These are phyloP conservation scores for Vulpes vulpes DNA, from an alignment of 2,113 vertebrate genomes.

Conservation along the genomic window DNA sequence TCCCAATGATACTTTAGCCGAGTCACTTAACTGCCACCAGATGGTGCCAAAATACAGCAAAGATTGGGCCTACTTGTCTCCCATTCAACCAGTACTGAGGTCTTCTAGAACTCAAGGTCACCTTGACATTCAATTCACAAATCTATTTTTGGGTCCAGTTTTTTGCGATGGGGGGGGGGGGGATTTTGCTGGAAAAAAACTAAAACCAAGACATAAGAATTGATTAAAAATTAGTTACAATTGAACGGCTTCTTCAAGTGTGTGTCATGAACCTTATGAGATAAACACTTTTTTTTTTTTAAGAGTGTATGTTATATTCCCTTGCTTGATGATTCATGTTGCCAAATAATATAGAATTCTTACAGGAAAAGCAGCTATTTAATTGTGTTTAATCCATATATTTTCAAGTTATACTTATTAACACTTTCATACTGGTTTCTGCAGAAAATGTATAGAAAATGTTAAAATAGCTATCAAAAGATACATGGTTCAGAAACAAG, in stretches of 20 bases:
- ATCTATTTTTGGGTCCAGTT: not conserved
- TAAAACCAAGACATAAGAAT: not conserved
- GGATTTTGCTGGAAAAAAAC: not conserved
- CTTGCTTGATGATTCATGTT: not conserved
- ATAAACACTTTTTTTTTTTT: not conserved
- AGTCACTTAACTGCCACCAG: not conserved
- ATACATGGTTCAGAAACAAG: not conserved
- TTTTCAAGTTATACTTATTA: constrained; percentile 16
- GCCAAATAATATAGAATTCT: not conserved
- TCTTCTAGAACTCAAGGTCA: not conserved
- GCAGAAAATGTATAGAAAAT: not conserved
- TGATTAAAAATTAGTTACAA: not conserved
- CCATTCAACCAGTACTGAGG: not conserved
- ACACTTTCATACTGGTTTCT: not conserved
- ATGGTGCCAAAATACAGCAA: not conserved
- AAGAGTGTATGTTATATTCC: not conserved
- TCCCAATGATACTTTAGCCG: not conserved
- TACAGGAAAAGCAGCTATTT: not conserved
- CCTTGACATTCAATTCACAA: not conserved
- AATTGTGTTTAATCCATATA: constrained; percentile 39
- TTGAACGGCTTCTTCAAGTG: not conserved
- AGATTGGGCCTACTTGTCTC: not conserved
- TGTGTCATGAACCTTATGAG: not conserved
- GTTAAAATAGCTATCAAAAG: not conserved
- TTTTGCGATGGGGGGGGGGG: not conserved